Conservation (phyloP, 2,797 vertebrate species). For the Enteromius trimaculatus region DNA sequence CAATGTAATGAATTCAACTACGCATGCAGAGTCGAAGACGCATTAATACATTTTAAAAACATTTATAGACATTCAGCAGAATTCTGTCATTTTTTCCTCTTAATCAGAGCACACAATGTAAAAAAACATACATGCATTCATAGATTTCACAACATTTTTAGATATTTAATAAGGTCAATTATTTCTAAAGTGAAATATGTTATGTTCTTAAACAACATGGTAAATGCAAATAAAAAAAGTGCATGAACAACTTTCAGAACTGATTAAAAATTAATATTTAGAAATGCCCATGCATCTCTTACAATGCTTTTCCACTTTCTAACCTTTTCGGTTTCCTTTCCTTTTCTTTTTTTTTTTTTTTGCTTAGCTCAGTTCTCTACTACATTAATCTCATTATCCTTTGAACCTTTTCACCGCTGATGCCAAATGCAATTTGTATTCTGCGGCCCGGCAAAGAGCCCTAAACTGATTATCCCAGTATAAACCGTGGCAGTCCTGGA, state of each 20-base stretch:
- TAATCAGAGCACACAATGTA: neutral
- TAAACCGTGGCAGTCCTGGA: constrained; percentile 97
- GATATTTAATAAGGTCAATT: neutral
- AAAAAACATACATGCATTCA: neutral
- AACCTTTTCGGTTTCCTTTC: constrained; percentile 5
- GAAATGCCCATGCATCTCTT: constrained; percentile 81
- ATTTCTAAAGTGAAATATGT: neutral
- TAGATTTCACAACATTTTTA: neutral
- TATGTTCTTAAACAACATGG: neutral
- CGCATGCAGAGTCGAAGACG: neutral
- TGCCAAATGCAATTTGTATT: constrained; percentile 99
- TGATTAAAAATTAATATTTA: constrained; percentile 2
- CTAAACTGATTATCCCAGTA: constrained; percentile 99
- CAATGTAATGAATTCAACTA: neutral
- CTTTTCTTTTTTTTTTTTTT: constrained; percentile 65
- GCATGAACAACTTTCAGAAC: neutral
- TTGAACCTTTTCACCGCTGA: constrained; percentile 98
- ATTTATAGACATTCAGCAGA: neutral
- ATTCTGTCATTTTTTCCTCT: neutral
- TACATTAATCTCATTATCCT: constrained; percentile 99
- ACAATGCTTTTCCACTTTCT: constrained; percentile 61
- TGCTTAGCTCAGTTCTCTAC: constrained; percentile 91
- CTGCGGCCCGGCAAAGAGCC: constrained; percentile 94
- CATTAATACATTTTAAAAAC: neutral
- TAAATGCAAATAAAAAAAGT: constrained; percentile 1